phyloP scores from a whole-genome alignment of 2,113 vertebrate genomes.

The Bujurquina vittata region DNA sequence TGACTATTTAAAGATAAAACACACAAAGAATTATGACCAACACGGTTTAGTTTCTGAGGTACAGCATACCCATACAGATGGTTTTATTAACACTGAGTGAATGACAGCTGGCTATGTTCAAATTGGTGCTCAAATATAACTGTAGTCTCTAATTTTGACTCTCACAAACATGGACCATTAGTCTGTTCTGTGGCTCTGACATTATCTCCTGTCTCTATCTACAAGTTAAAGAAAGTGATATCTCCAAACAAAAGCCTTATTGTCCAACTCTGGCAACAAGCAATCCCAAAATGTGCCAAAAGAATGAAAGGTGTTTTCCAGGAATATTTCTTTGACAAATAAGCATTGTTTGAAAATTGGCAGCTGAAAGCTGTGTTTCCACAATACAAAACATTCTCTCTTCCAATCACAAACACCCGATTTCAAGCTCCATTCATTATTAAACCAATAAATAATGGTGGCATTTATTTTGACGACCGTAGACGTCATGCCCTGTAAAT shows the following conservation, averaged over 20 bases:
- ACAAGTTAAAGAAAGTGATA: constrained; percentile 34
- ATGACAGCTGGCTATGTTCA: constrained; percentile 7
- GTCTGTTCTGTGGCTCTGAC: constrained; percentile 17
- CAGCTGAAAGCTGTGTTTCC: constrained; percentile 58
- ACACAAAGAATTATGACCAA: neutral
- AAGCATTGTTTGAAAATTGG: constrained; percentile 85
- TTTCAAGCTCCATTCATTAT: constrained; percentile 50
- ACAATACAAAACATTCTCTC: constrained; percentile 42
- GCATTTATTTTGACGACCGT: constrained; percentile 28
- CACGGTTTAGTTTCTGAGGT: neutral
- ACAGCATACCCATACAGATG: neutral
- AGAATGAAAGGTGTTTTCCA: constrained; percentile 83
- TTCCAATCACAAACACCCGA: constrained; percentile 50
- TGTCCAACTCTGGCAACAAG: constrained; percentile 75
- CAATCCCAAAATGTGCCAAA: constrained; percentile 73
- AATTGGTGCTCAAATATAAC: neutral
- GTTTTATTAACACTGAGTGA: neutral
- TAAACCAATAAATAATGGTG: constrained; percentile 68
- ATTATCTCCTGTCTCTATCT: constrained; percentile 64
- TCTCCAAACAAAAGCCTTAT: constrained; percentile 84
- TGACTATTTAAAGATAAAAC: too few relatives aligned
- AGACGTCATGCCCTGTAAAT: neutral
- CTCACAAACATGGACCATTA: neutral
- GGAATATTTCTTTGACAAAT: constrained; percentile 78
- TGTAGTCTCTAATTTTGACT: neutral